Percentiles rank a stretch among this genome's conserved stretches.
Conservation (phyloP, 2,888 invertebrate genomes). For the Apodemia duryi region DNA sequence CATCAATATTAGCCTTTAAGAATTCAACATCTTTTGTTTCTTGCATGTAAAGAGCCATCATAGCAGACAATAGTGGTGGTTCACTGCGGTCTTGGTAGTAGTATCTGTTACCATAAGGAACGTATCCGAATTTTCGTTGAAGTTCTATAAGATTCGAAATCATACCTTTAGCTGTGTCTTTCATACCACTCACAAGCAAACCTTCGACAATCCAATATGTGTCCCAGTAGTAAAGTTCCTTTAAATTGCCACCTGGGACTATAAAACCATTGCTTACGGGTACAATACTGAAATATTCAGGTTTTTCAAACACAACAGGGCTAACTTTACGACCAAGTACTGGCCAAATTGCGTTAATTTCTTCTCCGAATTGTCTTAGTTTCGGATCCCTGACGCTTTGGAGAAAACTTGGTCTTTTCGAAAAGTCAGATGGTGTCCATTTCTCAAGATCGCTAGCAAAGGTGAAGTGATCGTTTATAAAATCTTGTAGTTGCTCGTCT, state of each 20-base stretch:
- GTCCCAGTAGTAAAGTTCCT: conserved; percentile 92
- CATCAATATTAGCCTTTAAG: conserved; percentile 75
- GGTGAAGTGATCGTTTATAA: conserved; percentile 80
- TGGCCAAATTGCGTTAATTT: conserved; percentile 82
- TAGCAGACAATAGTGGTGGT: conserved; percentile 84
- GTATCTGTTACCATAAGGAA: conserved; percentile 91
- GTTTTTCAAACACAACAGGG: conserved; percentile 70
- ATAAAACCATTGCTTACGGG: conserved; percentile 84
- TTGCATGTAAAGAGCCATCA: conserved; percentile 84
- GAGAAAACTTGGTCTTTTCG: conserved; percentile 79
- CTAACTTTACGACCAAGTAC: conserved; percentile 81
- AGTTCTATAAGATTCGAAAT: conserved; percentile 86
- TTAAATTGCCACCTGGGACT: conserved; percentile 85
- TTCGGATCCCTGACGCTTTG: conserved; percentile 75
- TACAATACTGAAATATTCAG: conserved; percentile 82
- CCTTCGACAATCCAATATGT: conserved; percentile 93
- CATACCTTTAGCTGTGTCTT: conserved; percentile 85
- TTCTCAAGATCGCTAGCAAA: conserved; percentile 77
- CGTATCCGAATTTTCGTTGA: conserved; percentile 82
- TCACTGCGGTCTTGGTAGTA: conserved; percentile 87
- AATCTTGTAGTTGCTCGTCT: conserved; percentile 65
- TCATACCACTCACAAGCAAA: conserved; percentile 87
- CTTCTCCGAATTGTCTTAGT: conserved; percentile 80
- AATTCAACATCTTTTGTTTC: conserved; percentile 82
- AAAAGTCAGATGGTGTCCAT: conserved; percentile 81